Percentiles rank a stretch among this genome's conserved stretches.
These are phyloP conservation scores for Hycleus phaleratus DNA, from an alignment of 1,140 invertebrate genomes.

Conservation along the genomic window DNA sequence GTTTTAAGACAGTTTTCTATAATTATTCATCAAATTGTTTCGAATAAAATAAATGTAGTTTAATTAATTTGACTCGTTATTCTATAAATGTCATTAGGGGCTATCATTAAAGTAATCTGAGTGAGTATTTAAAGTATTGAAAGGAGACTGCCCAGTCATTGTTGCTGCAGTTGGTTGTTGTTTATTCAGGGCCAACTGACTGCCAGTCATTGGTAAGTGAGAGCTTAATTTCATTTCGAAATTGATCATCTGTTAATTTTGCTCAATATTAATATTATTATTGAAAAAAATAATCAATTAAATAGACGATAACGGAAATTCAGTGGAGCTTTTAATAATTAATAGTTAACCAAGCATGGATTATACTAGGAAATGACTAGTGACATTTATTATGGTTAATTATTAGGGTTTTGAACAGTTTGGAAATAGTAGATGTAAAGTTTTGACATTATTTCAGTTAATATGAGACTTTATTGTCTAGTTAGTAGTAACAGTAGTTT, in stretches of 20 bases:
- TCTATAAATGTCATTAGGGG: slow-evolving; percentile 5
- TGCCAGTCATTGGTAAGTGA: slow-evolving; percentile 26
- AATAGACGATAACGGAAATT: too few relatives aligned
- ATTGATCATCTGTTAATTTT: too few relatives aligned
- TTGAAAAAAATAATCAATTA: too few relatives aligned
- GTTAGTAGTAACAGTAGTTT: too few relatives aligned
- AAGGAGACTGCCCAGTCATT: slow-evolving; percentile 16
- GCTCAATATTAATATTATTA: too few relatives aligned
- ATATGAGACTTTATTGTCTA: too few relatives aligned
- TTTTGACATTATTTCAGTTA: neutral
- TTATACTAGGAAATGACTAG: neutral
- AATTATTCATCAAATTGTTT: neutral
- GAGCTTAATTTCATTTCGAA: slow-evolving; percentile 20
- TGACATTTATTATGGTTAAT: neutral
- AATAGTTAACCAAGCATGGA: neutral
- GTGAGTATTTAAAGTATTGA: neutral
- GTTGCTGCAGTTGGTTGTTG: slow-evolving; percentile 14
- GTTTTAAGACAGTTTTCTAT: too few relatives aligned
- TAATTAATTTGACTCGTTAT: slow-evolving; percentile 9
- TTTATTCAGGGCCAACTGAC: slow-evolving; percentile 29
- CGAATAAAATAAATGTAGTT: neutral
- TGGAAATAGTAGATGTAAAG: neutral
- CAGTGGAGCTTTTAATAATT: too few relatives aligned
- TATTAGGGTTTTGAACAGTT: neutral
- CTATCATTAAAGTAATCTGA: slow-evolving; percentile 14